Evolutionary conservation across 1,140 invertebrate genomes (phyloP).

Genomic region (Hetaerina americana): DNA sequence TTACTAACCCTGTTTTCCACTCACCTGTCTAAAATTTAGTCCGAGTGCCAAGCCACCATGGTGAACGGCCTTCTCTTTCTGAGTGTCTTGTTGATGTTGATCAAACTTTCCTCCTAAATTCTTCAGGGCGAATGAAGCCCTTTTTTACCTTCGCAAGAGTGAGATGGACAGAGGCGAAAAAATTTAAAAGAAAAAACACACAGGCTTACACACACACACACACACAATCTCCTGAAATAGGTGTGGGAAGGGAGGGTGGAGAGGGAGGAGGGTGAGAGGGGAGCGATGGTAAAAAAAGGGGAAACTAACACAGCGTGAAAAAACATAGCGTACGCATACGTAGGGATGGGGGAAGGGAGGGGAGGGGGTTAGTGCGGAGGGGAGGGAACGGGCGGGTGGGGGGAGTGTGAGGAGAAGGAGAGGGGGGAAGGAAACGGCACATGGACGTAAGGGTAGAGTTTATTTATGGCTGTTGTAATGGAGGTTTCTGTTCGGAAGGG

Average conservation of each 20-base stretch:
- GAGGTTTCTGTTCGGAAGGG: background rate
- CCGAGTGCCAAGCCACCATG: too few relatives aligned
- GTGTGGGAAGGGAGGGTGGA: background rate
- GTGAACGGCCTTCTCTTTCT: too few relatives aligned
- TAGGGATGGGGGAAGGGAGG: background rate
- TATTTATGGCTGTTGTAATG: slow-evolving; percentile 3
- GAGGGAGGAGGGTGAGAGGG: background rate
- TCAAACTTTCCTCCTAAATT: too few relatives aligned
- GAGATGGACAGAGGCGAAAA: too few relatives aligned
- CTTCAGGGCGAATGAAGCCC: too few relatives aligned
- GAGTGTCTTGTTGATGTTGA: too few relatives aligned
- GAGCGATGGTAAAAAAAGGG: background rate
- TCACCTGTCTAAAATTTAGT: too few relatives aligned
- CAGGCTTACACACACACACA: too few relatives aligned
- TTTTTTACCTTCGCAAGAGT: too few relatives aligned
- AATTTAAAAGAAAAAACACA: too few relatives aligned
- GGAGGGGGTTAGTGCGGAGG: background rate
- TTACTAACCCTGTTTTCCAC: too few relatives aligned
- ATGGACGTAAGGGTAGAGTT: slow-evolving; percentile 9
- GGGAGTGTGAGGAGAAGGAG: background rate
- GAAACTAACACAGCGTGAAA: background rate
- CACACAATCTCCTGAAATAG: too few relatives aligned
- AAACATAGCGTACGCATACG: background rate
- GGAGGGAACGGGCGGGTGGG: slow-evolving; percentile 4
- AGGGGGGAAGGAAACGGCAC: slow-evolving; percentile 5